Evolutionary conservation across 2,888 invertebrate species (phyloP).

Genomic region (Eristalinus aeneus): DNA sequence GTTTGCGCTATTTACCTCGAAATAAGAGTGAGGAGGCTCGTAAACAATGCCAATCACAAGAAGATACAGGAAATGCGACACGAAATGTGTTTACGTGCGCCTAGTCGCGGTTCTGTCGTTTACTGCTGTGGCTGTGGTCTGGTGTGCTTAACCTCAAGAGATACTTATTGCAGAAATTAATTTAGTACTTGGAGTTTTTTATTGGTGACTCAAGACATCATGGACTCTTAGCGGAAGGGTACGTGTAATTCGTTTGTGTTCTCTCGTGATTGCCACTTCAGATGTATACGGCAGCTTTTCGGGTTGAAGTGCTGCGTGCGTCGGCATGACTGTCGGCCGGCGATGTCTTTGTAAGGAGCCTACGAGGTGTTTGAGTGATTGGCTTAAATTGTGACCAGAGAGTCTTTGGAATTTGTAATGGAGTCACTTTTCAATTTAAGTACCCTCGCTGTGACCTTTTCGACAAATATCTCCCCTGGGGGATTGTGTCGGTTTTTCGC

Average conservation of each 20-base stretch:
- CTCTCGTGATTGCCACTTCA: not conserved
- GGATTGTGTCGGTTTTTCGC: not conserved
- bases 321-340: no score
- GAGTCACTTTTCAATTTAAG: not conserved
- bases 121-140: not conserved
- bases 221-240: not conserved
- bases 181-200: not conserved
- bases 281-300: not conserved
- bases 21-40: not conserved
- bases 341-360: not conserved
- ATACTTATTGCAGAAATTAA: slow-evolving; percentile 7
- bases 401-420: not conserved
- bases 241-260: not conserved
- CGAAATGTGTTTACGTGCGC: slow-evolving; percentile 25
- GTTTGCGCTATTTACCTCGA: not conserved
- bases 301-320: not conserved
- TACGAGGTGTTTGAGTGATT: not conserved
- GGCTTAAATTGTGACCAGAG: not conserved
- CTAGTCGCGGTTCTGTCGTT: slow-evolving; percentile 11
- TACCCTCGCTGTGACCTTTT: not conserved
- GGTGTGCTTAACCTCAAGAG: slow-evolving; percentile 22
- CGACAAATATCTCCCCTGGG: not conserved
- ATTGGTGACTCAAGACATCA: not conserved
- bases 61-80: slow-evolving; percentile 37
- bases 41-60: not conserved